These are phyloP conservation scores for Thalassophryne amazonica DNA, from an alignment of 2,797 vertebrate genomes.

Conservation along the genomic window DNA sequence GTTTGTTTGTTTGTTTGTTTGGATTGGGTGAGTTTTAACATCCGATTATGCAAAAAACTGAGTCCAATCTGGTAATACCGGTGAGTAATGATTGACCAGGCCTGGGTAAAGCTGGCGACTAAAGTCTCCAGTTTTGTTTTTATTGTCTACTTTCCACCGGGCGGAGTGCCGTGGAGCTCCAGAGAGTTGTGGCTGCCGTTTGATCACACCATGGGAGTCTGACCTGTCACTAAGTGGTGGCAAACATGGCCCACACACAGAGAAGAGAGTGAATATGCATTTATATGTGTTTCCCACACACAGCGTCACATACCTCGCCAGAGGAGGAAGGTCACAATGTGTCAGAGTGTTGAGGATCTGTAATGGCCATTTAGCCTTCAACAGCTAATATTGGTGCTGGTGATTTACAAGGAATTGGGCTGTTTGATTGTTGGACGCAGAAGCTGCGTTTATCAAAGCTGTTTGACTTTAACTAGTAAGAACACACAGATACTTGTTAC, in stretches of 20 bases:
- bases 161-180: constrained; percentile 70
- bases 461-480: constrained; percentile 26
- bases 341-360: constrained; percentile 73
- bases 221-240: constrained; percentile 79
- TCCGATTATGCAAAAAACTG: no score
- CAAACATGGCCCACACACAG: constrained; percentile 79
- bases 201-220: constrained; percentile 77
- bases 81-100: constrained; percentile 35
- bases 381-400: constrained; percentile 71
- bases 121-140: constrained; percentile 73
- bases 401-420: constrained; percentile 73
- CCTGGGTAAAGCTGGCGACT: constrained; percentile 67
- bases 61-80: no score
- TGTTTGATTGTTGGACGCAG: constrained; percentile 36
- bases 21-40: no score
- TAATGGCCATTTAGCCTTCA: constrained; percentile 77
- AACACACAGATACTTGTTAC: not conserved
- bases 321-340: constrained; percentile 73
- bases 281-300: constrained; percentile 71
- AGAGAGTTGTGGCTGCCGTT: constrained; percentile 75
- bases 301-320: constrained; percentile 69
- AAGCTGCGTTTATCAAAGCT: constrained; percentile 37
- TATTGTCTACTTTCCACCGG: constrained; percentile 75
- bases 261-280: constrained; percentile 38
- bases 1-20: no score